Base-by-base conservation (phyloP, 2,113 vertebrate genomes). In the Petrocephalus microphthalmus region DNA sequence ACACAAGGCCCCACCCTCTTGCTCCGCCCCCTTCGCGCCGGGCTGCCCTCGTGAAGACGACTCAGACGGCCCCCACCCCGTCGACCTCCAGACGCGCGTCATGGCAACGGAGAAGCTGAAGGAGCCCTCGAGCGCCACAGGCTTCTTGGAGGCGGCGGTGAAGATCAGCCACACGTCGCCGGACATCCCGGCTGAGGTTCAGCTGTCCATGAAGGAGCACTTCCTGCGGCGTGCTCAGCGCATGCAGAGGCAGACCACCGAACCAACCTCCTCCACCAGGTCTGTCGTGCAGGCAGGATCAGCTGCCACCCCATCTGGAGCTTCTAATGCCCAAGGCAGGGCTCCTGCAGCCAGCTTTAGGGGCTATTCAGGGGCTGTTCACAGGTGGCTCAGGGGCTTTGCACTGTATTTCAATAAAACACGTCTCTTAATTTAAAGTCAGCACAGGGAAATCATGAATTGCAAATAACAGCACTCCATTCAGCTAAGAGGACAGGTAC, bases 91-190 rank as follows among this genome's bases (percentile, higher is more conserved):
- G 86, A 74, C 82, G 89, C 94, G 94, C 92, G 91, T 49, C 95
- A 99, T 99, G 98, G 97, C 97, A 2, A 94, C 94, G 25, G 97
- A 97, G 95, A 98, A 98, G 94, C 94, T 96, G 90, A 98, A 98
- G 92, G 97, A 98, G 90, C 91, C 94, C 78, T 51, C 93, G 15
- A 94, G 93, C 54, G 91, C 96, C 29, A 88, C 97, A 87, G 96
- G 97, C 22, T 97, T 98, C 95, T 94, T 99, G 91, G 98, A 99
- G 91, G 96, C 97, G 0, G 98, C 98, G 0, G 97, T 99, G 93
- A 99, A 99, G 96, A 99, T 99, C 94, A 99, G 98, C 94, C 98
- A 96, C 93, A 99, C 98, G 0, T 99, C 98, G 0, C 98, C 97
- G 0, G 97, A 99, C 91, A 99, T 99, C 91, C 98, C 98, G 0